Evolutionary conservation across 2,797 vertebrate species (phyloP).

Genomic region (Sphenopsis melanotis): DNA sequence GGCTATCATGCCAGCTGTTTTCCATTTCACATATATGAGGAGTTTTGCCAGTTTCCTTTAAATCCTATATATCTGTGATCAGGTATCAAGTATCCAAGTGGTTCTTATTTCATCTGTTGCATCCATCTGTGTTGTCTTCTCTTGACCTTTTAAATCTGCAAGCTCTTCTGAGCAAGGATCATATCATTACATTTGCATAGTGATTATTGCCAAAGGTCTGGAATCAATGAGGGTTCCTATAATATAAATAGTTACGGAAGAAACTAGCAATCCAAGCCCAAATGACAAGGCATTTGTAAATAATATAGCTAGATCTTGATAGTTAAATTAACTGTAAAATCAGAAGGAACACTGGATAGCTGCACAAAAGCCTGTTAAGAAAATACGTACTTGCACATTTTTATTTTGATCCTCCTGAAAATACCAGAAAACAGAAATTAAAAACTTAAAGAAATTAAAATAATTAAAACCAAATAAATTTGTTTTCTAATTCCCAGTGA

Average conservation of each 20-base stretch:
- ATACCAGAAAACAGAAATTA: not conserved
- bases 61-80: not conserved
- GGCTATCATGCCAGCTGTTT: not conserved
- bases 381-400: not conserved
- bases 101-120: not conserved
- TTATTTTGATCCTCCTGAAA: not conserved
- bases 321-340: not conserved
- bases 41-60: not conserved
- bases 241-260: not conserved
- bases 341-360: not conserved
- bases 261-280: not conserved
- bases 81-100: not conserved
- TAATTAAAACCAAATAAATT: not conserved
- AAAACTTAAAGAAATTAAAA: no score
- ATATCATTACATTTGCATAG: not conserved
- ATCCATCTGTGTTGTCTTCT: not conserved
- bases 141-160: not conserved
- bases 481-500: not conserved
- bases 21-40: not conserved
- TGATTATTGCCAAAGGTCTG: not conserved
- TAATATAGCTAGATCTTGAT: not conserved
- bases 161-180: not conserved
- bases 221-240: not conserved
- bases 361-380: not conserved
- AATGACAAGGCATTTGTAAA: not conserved